phyloP scores from a whole-genome alignment of 2,113 vertebrate species.

The Pelecanus crispus region DNA sequence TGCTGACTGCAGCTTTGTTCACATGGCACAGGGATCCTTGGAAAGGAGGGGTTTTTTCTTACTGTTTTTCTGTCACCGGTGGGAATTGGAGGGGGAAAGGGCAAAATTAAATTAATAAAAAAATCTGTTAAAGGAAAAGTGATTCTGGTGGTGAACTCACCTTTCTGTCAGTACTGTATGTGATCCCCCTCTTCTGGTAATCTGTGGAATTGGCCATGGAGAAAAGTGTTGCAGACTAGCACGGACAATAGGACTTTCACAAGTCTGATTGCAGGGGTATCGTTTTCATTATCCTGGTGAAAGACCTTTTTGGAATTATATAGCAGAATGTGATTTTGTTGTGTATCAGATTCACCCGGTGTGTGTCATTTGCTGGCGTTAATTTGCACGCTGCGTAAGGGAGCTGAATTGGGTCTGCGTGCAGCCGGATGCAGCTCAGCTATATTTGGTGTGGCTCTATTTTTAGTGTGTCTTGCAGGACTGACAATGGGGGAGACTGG shows the following conservation, averaged over 20 bases:
- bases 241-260: background rate
- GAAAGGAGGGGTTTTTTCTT: background rate
- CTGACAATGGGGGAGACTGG: background rate
- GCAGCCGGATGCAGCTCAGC: background rate
- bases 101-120: background rate
- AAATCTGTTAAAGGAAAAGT: background rate
- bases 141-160: background rate
- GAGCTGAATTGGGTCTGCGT: fast-evolving
- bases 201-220: background rate
- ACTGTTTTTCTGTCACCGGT: background rate
- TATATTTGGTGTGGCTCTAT: fast-evolving
- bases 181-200: slow-evolving; percentile 55
- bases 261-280: background rate
- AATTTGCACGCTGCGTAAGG: fast-evolving
- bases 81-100: background rate
- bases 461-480: background rate
- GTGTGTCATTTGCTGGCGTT: background rate
- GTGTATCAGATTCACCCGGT: fast-evolving
- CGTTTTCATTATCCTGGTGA: background rate
- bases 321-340: background rate
- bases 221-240: background rate
- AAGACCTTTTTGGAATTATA: background rate
- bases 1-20: background rate
- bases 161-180: slow-evolving; percentile 1
- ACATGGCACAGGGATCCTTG: background rate